Evolutionary conservation across 2,888 invertebrate genomes (phyloP).

Genomic region (Tanytarsus gracilentus): DNA sequence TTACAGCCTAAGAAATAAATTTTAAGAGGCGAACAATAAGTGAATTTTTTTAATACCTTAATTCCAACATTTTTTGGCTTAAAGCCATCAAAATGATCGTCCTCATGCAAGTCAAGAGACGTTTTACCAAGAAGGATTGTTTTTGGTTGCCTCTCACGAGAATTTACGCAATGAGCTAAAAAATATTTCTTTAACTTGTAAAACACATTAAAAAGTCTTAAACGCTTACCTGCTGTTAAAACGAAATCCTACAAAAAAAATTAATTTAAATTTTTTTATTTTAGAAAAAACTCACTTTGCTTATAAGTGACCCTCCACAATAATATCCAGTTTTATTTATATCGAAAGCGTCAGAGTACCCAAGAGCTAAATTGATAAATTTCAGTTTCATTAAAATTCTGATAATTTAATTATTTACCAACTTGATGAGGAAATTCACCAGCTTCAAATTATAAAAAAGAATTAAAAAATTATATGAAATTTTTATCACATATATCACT

Average conservation of each 20-base stretch:
- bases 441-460: neutral
- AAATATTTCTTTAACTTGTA: neutral
- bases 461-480: neutral
- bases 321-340: neutral
- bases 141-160: constrained; percentile 14
- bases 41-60: neutral
- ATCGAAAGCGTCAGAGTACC: constrained; percentile 8
- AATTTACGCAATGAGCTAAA: constrained; percentile 31
- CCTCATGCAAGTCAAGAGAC: constrained; percentile 18
- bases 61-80: neutral
- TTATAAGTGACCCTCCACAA: constrained; percentile 21
- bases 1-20: constrained; percentile 29
- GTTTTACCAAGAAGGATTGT: constrained; percentile 30
- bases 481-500: neutral
- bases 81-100: neutral
- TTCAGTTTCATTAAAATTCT: neutral
- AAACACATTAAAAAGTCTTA: neutral
- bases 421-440: constrained; percentile 25
- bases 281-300: neutral
- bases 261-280: neutral
- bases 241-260: constrained; percentile 14
- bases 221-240: constrained; percentile 18
- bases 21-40: neutral
- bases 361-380: neutral
- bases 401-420: neutral